Conservation (phyloP, 2,888 invertebrate genomes). For the Tuta absoluta region DNA sequence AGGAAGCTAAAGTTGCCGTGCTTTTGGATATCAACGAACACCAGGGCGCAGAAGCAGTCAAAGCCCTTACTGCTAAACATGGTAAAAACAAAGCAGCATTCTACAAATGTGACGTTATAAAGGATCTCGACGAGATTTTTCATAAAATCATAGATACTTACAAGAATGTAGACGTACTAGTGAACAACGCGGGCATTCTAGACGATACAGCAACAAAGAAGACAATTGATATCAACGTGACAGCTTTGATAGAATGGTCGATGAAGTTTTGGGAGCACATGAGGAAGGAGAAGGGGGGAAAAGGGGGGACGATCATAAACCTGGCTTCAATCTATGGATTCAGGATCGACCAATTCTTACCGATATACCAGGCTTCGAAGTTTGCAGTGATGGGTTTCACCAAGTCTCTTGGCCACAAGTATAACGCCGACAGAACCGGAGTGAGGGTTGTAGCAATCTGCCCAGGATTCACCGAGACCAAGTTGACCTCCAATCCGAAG, state of each 20-base stretch:
- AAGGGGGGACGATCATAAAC: slow-evolving; percentile 85
- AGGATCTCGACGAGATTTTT: slow-evolving; percentile 63
- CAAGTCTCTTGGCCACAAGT: slow-evolving; percentile 67
- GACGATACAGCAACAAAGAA: slow-evolving; percentile 45
- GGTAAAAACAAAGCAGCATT: slow-evolving; percentile 72
- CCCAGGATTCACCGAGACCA: slow-evolving; percentile 77
- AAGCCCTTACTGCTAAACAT: slow-evolving; percentile 63
- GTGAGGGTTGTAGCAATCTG: slow-evolving; percentile 78
- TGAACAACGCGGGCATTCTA: slow-evolving; percentile 71
- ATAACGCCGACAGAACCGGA: slow-evolving; percentile 69
- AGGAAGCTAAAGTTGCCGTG: slow-evolving; percentile 53
- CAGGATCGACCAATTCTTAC: slow-evolving; percentile 70
- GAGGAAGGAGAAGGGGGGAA: slow-evolving; percentile 78
- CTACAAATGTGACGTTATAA: slow-evolving; percentile 75
- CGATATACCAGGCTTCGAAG: slow-evolving; percentile 83
- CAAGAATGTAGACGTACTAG: slow-evolving; percentile 63
- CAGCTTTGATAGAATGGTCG: slow-evolving; percentile 59
- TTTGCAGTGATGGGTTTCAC: slow-evolving; percentile 78
- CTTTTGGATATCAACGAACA: slow-evolving; percentile 54
- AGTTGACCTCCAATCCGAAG: slow-evolving; percentile 37
- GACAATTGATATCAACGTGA: slow-evolving; percentile 62
- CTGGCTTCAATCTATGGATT: slow-evolving; percentile 82
- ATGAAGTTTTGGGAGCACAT: slow-evolving; percentile 81
- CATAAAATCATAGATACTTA: slow-evolving; percentile 52
- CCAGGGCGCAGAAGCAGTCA: slow-evolving; percentile 60